A percentile compares a stretch with the other conserved stretches of the same genome.
Evolutionary conservation across 2,113 vertebrate genomes (phyloP).

Genomic region (Paradoxurus hermaphroditus): DNA sequence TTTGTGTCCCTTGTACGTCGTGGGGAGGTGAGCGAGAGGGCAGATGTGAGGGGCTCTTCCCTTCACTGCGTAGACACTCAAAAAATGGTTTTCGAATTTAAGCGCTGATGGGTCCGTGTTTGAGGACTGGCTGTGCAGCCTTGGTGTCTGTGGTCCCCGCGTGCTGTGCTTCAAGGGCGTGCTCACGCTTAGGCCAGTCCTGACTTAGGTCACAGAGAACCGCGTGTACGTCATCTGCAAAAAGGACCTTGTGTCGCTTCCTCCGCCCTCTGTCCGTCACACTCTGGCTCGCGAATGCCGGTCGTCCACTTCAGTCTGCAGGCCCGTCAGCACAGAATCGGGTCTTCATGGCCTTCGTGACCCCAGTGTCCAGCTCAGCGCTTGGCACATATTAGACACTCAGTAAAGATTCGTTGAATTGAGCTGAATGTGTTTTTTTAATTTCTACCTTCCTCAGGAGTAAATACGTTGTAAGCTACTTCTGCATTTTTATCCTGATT

Average conservation of each 20-base stretch:
- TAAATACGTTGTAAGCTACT: not conserved
- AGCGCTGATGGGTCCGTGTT: not conserved
- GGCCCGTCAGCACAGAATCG: not conserved
- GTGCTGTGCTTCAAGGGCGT: not conserved
- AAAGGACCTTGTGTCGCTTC: not conserved
- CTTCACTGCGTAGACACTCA: not conserved
- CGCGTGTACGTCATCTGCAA: not conserved
- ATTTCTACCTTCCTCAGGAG: not conserved
- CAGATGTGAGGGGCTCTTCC: not conserved
- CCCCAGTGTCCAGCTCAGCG: not conserved
- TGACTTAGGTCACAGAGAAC: not conserved
- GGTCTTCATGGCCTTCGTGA: not conserved
- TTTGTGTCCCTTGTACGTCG: not conserved
- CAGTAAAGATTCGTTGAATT: not conserved
- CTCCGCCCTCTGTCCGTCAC: accelerated
- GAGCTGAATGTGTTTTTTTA: not conserved
- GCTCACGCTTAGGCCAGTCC: not conserved
- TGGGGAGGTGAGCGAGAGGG: not conserved
- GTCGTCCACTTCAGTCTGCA: not conserved
- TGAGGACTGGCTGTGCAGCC: not conserved
- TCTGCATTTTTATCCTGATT: not conserved
- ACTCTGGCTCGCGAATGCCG: not conserved
- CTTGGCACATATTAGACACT: not conserved
- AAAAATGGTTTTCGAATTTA: not conserved
- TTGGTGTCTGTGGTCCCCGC: not conserved